Base-by-base conservation (phyloP, 2,888 invertebrate genomes). In the Synergus itoensis region DNA sequence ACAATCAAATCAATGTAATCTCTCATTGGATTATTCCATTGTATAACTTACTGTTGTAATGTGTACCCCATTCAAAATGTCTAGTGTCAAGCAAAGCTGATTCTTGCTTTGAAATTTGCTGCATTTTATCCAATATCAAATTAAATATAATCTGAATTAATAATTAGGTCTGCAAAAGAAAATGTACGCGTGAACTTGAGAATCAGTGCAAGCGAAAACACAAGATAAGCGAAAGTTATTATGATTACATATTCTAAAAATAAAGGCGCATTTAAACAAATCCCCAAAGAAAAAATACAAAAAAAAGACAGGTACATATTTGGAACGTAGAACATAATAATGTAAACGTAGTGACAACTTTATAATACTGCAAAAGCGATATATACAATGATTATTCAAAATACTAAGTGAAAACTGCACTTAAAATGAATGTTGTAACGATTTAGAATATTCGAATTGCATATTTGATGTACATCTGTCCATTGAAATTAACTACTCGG, bases 51-150 rank as follows among this genome's bases (percentile, higher is more conserved):
- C 85, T 86, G 85, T 89, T 89, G 87, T 87, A 87, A 87, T 85
- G 85, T 88, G 83, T 86, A 88, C 83, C 85, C 83, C 82, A 76
- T 86, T 81, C 85, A 87, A 87, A 86, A 84, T 89, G 89, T 88
- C 89, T 88, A 87, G 89, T 90, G 89, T 90, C 87, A 84, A 90
- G 88, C 89, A 87, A 86, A 89, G 86, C 90, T 90, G 89, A 90
- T 90, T 90, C 89, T 88, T 80, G 43, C 45, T 62, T 45, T 64
- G 43, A 77, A 64, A 76, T 62, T 63, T 62, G 41, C 41, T n/a
- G 41, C 18, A 28, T 21, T 14, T 7, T 3, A 21, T 60, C 36
- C 18, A 60, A 7, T 18, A 62, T 16, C 40, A 41, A 73, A 73
- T 41, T 57, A 40, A 40, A 12, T 0, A 64, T 64, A 64, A 64